phyloP scores from a whole-genome alignment of 2,113 vertebrate genomes.

The Azemiops feae region DNA sequence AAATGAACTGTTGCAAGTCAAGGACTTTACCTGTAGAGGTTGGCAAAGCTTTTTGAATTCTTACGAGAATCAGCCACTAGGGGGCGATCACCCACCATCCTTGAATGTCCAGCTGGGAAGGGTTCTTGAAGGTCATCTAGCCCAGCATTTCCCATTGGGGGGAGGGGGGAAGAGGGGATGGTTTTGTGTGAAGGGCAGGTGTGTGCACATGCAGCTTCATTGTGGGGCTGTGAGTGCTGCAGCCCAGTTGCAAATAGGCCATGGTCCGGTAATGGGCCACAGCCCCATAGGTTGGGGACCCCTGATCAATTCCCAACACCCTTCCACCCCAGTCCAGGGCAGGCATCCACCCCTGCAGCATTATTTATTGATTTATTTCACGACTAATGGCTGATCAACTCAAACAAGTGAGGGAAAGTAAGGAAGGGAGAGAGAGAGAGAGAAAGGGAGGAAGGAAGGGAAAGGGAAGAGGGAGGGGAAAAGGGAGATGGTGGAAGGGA shows the following conservation, averaged over 20 bases:
- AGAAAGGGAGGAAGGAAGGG: no score
- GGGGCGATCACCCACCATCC: background rate
- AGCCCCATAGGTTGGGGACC: no score
- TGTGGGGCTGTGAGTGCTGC: background rate
- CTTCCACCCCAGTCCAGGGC: background rate
- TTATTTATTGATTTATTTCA: background rate
- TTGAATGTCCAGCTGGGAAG: background rate
- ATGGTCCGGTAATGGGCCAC: no score
- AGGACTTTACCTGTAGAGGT: background rate
- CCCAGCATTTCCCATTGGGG: no score
- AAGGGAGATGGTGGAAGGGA: no score
- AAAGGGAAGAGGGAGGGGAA: no score
- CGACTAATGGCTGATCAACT: no score
- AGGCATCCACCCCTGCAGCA: background rate
- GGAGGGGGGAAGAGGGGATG: background rate
- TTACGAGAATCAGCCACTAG: background rate
- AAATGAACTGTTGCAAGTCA: no score
- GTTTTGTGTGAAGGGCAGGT: background rate
- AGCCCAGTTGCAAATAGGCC: background rate
- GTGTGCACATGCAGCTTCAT: background rate
- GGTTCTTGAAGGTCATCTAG: background rate
- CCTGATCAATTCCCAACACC: background rate
- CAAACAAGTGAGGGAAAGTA: no score
- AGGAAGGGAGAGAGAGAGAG: no score
- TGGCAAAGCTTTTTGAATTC: background rate